A percentile compares a stretch with the other conserved stretches of the same genome.
These are phyloP conservation scores for Gyrodactylus salaris DNA, from an alignment of 1,140 invertebrate species.

Conservation along the genomic window DNA sequence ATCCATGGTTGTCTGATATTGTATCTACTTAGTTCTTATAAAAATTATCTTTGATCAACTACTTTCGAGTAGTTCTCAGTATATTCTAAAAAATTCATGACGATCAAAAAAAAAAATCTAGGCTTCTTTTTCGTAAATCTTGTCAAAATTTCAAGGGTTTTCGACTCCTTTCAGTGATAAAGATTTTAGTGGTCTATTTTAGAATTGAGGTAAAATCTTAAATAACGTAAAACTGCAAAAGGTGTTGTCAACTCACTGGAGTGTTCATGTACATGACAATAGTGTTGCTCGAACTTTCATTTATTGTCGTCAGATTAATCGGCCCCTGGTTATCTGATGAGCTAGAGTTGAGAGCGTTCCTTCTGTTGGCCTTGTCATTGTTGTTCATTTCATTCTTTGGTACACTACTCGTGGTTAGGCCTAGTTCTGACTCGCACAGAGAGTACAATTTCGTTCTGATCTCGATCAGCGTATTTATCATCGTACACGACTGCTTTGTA, in stretches of 20 bases:
- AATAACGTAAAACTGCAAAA: too few species aligned
- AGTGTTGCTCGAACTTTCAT: background rate
- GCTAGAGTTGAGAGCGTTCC: background rate
- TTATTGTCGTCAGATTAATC: background rate
- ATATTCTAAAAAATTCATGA: too few species aligned
- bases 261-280: background rate
- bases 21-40: too few species aligned
- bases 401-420: background rate
- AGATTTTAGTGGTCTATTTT: background rate
- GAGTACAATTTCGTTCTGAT: slow-evolving; percentile 35
- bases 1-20: too few species aligned
- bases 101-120: too few species aligned
- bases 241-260: too few species aligned
- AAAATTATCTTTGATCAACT: too few species aligned
- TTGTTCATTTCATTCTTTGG: background rate
- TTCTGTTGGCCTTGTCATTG: background rate
- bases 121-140: too few species aligned
- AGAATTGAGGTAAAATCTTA: background rate
- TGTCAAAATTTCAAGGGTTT: too few species aligned
- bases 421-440: slow-evolving; percentile 31
- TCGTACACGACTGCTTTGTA: slow-evolving; percentile 82
- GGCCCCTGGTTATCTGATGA: background rate
- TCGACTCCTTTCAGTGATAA: background rate
- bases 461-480: slow-evolving; percentile 74
- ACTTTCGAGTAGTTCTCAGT: too few species aligned